phyloP scores from a whole-genome alignment of 2,797 vertebrate species.

The Diceros bicornis region DNA sequence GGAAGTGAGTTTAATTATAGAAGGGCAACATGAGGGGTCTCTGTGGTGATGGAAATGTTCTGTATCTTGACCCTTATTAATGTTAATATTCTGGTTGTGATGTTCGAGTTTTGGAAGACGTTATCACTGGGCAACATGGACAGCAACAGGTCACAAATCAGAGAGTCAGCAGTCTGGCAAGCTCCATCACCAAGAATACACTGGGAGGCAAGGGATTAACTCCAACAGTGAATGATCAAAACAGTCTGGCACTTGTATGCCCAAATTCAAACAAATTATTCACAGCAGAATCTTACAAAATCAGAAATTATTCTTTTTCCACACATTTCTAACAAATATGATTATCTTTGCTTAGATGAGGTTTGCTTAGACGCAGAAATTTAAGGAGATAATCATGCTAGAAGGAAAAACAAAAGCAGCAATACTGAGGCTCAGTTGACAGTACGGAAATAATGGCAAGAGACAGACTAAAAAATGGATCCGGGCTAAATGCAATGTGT shows the following conservation, averaged over 20 bases:
- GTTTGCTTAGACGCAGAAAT: neutral
- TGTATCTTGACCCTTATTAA: neutral
- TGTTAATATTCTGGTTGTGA: neutral
- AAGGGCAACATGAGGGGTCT: neutral
- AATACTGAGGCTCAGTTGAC: neutral
- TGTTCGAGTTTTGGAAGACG: neutral
- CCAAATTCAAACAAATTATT: neutral
- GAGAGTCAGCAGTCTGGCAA: neutral
- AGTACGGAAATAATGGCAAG: neutral
- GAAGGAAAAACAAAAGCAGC: neutral
- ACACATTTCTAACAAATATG: neutral
- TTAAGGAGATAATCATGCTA: neutral
- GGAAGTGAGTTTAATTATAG: neutral
- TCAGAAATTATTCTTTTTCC: neutral
- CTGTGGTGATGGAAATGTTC: neutral
- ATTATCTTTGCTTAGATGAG: neutral
- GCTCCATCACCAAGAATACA: neutral
- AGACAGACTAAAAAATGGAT: neutral
- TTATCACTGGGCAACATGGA: neutral
- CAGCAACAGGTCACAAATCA: neutral
- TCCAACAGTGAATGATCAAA: neutral
- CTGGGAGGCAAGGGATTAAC: neutral
- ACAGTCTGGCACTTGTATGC: neutral
- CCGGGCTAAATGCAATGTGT: neutral
- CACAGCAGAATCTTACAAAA: neutral